A percentile compares a stretch with the other conserved stretches of the same genome.
phyloP scores from a whole-genome alignment of 2,888 invertebrate species.

The Ormyrus nitidulus region DNA sequence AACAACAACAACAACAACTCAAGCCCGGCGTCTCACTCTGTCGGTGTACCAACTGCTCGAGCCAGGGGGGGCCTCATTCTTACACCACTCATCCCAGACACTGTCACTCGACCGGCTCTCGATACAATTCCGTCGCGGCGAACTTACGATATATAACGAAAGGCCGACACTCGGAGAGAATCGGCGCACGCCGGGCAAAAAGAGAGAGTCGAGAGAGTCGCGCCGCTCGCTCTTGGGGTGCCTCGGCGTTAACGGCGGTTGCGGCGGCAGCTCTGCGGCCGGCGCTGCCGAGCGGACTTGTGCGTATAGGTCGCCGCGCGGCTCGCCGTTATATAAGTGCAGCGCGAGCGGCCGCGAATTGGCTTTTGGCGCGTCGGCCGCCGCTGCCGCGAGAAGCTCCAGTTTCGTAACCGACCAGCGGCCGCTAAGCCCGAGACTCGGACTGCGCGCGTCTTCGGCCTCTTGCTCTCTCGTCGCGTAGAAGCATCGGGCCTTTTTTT shows the following conservation, averaged over 20 bases:
- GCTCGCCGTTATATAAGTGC: not conserved
- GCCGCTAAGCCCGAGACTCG: no score
- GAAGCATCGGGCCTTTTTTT: no score
- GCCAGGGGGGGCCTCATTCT: no score
- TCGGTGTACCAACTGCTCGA: no score
- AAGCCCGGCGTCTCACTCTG: no score
- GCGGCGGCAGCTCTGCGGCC: conserved; percentile 14
- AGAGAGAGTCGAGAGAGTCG: no score
- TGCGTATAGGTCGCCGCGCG: not conserved
- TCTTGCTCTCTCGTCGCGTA: no score
- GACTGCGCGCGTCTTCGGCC: no score
- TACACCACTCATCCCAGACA: not conserved
- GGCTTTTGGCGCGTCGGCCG: conserved; percentile 5
- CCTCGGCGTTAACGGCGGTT: not conserved
- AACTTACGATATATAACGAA: not conserved
- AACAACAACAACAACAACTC: no score
- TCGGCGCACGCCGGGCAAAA: not conserved
- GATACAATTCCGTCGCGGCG: not conserved
- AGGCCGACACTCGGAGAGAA: not conserved
- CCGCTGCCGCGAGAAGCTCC: no score
- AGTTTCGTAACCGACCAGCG: no score
- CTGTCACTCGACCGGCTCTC: not conserved
- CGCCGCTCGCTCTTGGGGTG: no score
- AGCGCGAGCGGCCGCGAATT: not conserved
- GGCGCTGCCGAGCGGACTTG: not conserved